Base-by-base conservation (phyloP, 2,797 vertebrate genomes). In the Anomalospiza imberbis region DNA sequence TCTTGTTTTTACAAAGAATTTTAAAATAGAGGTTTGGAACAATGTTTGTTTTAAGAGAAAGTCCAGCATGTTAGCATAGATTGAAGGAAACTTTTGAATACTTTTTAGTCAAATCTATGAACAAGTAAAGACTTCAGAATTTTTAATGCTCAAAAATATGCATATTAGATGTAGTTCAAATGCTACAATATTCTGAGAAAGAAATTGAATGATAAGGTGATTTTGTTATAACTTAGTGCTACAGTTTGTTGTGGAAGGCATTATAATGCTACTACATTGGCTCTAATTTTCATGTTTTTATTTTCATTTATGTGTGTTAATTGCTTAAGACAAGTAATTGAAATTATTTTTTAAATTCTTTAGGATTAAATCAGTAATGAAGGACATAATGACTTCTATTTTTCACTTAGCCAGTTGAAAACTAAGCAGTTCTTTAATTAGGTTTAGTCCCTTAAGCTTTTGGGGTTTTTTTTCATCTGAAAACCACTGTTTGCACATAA, bases 401-500 rank as follows among this genome's bases (percentile, higher is more conserved):
- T 96, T 79, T 94, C 44, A 62, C 42, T 85, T 47, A 94, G 50
- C 58, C 22, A 78, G 29, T 82, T 93, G 53, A 95, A 95, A 95
- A 82, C 20, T 7, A 70, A 65, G 65, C 32, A 89, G 42, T 53
- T 91, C 17, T 93, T 94, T 72, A 79, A 47, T 87, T 85, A 87
- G 40, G n/a, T 77, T 93, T 85, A 62, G 38, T 91, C 38, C 42
- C 36, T 89, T 90, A 92, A 73, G 47, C 2, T 55, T 92, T 91
- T 92, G 75, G 70, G 72, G 12, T 74, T 94, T 40, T 96, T 97
- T 94, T 88, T 34, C 82, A 34, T 92, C 97, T 97, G 95, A 98
- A 98, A 97, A 97, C 79, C 96, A 86, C 90, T 96, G 95, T 98
- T 97, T 97, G 94, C 95, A 97, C 95, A 89, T 97, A 97, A 97